Percentiles rank a stretch among this genome's conserved stretches.
phyloP scores from a whole-genome alignment of 2,797 vertebrate genomes.

The Gymnocypris eckloni region DNA sequence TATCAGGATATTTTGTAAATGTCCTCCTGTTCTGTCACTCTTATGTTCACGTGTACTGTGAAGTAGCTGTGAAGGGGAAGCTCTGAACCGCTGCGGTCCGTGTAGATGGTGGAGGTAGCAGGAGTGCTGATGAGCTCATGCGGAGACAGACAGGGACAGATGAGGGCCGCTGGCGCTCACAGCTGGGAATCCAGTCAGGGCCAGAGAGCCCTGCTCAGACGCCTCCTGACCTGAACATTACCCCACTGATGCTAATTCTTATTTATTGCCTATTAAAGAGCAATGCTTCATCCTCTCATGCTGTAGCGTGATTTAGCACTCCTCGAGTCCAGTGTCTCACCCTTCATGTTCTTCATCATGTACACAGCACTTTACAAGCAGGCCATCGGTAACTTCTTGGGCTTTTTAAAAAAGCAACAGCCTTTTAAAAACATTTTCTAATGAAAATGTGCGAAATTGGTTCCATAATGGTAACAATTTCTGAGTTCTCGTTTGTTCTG shows the following conservation, averaged over 20 bases:
- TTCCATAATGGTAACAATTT: neutral
- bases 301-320: constrained; percentile 72
- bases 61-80: neutral
- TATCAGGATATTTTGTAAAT: too few species aligned
- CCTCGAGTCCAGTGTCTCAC: constrained; percentile 52
- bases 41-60: neutral
- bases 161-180: constrained; percentile 59
- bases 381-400: neutral
- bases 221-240: constrained; percentile 72
- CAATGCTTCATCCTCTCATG: constrained; percentile 72
- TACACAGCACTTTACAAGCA: neutral
- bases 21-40: too few species aligned
- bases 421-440: neutral
- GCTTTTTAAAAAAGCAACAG: neutral
- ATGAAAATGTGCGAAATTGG: neutral
- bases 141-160: constrained; percentile 65
- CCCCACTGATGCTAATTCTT: constrained; percentile 79
- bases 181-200: constrained; percentile 66
- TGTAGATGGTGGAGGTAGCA: constrained; percentile 7
- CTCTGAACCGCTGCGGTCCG: neutral
- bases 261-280: constrained; percentile 79
- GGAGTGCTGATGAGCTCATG: constrained; percentile 30
- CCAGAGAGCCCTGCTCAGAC: constrained; percentile 48
- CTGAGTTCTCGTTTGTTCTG: neutral
- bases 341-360: constrained; percentile 1